A percentile compares a stretch with the other conserved stretches of the same genome.
Evolutionary conservation across 2,113 vertebrate genomes (phyloP).

Genomic region (Periophthalmodon schlosseri): DNA sequence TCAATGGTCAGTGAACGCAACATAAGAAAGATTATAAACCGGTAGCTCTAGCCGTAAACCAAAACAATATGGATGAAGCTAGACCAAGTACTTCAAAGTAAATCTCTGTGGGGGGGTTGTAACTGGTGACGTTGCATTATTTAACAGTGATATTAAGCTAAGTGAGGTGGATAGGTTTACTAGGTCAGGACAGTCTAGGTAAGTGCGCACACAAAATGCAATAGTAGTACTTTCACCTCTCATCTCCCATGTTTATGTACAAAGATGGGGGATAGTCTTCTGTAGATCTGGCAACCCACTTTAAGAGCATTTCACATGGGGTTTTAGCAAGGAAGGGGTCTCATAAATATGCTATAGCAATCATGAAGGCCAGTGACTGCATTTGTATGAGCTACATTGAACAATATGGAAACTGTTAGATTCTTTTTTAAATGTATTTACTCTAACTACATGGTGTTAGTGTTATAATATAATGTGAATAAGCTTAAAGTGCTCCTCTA

Average conservation of each 20-base stretch:
- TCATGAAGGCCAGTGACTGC: slow-evolving; percentile 43
- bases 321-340: slow-evolving; percentile 39
- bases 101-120: slow-evolving; percentile 11
- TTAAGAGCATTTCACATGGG: slow-evolving; percentile 51
- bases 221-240: slow-evolving; percentile 13
- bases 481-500: background rate
- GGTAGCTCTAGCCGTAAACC: background rate
- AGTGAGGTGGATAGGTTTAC: slow-evolving; percentile 42
- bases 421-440: background rate
- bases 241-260: slow-evolving; percentile 13
- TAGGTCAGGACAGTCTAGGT: slow-evolving; percentile 44
- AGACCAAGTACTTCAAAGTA: slow-evolving; percentile 15
- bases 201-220: slow-evolving; percentile 2
- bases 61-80: slow-evolving; percentile 23
- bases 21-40: slow-evolving; percentile 14
- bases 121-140: slow-evolving; percentile 47
- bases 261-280: slow-evolving; percentile 43
- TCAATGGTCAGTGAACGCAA: slow-evolving; percentile 23
- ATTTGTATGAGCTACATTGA: slow-evolving; percentile 42
- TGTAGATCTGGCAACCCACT: slow-evolving; percentile 42
- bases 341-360: slow-evolving; percentile 70
- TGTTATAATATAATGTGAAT: background rate
- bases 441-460: background rate
- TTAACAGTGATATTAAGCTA: slow-evolving; percentile 53
- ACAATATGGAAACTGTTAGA: background rate